These are phyloP conservation scores for Marronus borbonicus DNA, from an alignment of 2,888 invertebrate species.

Conservation along the genomic window DNA sequence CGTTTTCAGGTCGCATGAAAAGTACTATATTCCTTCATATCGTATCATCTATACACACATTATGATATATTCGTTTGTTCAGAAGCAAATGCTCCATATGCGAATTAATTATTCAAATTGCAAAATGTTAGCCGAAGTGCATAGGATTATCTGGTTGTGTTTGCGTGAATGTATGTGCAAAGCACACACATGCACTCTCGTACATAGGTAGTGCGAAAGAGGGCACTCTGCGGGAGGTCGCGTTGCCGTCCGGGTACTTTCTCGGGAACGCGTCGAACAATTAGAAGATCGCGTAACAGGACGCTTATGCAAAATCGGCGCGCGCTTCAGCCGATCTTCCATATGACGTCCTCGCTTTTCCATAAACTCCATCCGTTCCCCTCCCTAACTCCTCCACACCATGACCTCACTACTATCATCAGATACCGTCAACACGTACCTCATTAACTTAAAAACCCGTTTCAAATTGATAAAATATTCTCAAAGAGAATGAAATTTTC, in stretches of 20 bases:
- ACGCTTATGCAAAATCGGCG: slow-evolving; percentile 2
- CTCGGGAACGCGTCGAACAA: slow-evolving; percentile 15
- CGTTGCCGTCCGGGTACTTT: neutral
- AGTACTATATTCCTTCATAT: neutral
- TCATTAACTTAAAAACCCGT: slow-evolving; percentile 47
- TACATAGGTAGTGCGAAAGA: slow-evolving; percentile 1
- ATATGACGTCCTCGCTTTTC: neutral
- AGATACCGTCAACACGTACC: slow-evolving; percentile 39
- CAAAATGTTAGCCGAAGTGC: slow-evolving; percentile 31
- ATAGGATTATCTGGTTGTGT: slow-evolving; percentile 21
- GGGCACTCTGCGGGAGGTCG: slow-evolving; percentile 4
- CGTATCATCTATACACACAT: neutral
- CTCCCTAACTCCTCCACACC: neutral
- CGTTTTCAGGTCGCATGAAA: slow-evolving; percentile 2
- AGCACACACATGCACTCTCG: neutral
- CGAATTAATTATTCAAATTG: slow-evolving; percentile 46
- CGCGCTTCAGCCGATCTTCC: neutral
- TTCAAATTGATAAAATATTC: slow-evolving; percentile 50
- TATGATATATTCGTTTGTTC: slow-evolving; percentile 13
- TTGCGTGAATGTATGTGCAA: neutral
- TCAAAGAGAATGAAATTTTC: slow-evolving; percentile 48
- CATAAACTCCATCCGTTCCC: neutral
- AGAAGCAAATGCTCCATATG: slow-evolving; percentile 24
- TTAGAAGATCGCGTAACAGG: slow-evolving; percentile 19
- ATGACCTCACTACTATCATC: neutral